Conservation (phyloP, 2,113 vertebrate species). For the Meriones unguiculatus region DNA sequence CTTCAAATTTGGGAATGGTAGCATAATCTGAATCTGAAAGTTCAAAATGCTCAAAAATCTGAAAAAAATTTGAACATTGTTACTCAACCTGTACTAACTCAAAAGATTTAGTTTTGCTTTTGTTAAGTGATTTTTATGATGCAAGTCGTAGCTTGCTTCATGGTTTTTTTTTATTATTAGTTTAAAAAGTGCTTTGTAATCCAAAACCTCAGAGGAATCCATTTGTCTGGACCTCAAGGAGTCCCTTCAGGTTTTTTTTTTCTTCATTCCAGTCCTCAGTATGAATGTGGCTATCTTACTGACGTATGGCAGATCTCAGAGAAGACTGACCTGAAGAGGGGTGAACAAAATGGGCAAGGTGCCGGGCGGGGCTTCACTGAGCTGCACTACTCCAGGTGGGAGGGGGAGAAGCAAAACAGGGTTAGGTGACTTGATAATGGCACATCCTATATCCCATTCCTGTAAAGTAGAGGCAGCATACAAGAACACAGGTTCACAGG, state of each 20-base stretch:
- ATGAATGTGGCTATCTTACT: not conserved
- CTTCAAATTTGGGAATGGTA: not conserved
- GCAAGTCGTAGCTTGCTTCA: not conserved
- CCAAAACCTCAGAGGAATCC: not conserved
- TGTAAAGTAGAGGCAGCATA: not conserved
- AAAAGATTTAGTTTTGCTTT: conserved; percentile 51
- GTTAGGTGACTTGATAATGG: not conserved
- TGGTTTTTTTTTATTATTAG: not conserved
- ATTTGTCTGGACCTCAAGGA: conserved; percentile 8
- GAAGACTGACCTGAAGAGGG: not conserved
- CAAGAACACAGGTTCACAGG: not conserved
- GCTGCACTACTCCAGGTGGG: not conserved
- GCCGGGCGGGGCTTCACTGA: not conserved
- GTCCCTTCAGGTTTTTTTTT: not conserved
- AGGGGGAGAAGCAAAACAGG: not conserved
- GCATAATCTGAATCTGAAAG: not conserved
- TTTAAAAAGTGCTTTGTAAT: not conserved
- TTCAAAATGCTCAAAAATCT: not conserved
- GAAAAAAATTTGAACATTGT: not conserved
- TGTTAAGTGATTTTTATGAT: not conserved
- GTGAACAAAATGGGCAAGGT: not conserved
- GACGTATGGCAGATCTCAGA: not conserved
- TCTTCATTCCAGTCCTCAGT: not conserved
- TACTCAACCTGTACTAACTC: not conserved
- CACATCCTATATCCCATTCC: not conserved